Evolutionary conservation across 2,888 invertebrate genomes (phyloP).

Genomic region (Tetranychus piercei): DNA sequence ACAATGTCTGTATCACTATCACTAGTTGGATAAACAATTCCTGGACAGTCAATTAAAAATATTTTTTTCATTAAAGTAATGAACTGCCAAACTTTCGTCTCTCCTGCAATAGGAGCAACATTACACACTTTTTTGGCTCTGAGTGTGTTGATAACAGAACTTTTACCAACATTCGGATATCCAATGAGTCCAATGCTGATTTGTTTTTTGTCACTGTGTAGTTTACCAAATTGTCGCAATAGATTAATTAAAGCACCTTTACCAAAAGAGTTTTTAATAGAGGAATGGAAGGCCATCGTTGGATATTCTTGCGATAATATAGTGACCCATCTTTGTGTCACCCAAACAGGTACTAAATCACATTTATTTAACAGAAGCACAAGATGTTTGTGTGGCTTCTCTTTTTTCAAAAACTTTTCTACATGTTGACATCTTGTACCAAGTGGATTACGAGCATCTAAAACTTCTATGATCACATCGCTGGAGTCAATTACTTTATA

Average conservation of each 20-base stretch:
- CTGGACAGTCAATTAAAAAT: slow-evolving; percentile 94
- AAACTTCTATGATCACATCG: slow-evolving; percentile 81
- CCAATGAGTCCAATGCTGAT: slow-evolving; percentile 98
- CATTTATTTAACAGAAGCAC: slow-evolving; percentile 89
- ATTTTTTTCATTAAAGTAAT: slow-evolving; percentile 92
- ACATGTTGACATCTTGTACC: slow-evolving; percentile 86
- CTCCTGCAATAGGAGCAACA: slow-evolving; percentile 89
- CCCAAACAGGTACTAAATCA: slow-evolving; percentile 82
- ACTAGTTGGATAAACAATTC: slow-evolving; percentile 88
- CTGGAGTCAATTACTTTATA: slow-evolving; percentile 96
- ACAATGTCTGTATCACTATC: slow-evolving; percentile 74
- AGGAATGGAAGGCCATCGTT: slow-evolving; percentile 94
- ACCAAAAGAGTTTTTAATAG: slow-evolving; percentile 92
- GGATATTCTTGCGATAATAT: slow-evolving; percentile 85
- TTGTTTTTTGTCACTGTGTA: slow-evolving; percentile 90
- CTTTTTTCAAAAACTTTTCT: slow-evolving; percentile 72
- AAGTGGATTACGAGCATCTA: slow-evolving; percentile 91
- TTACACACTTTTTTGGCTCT: slow-evolving; percentile 94
- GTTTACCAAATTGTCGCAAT: slow-evolving; percentile 77
- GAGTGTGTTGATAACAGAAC: slow-evolving; percentile 89
- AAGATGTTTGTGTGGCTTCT: slow-evolving; percentile 90
- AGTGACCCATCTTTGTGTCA: slow-evolving; percentile 91
- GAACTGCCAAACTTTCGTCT: slow-evolving; percentile 85
- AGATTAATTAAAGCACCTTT: slow-evolving; percentile 92
- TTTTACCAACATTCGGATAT: slow-evolving; percentile 85